Percentiles rank a stretch among this genome's conserved stretches.
phyloP scores from a whole-genome alignment of 2,113 vertebrate genomes.

The Aegotheles bennettii region DNA sequence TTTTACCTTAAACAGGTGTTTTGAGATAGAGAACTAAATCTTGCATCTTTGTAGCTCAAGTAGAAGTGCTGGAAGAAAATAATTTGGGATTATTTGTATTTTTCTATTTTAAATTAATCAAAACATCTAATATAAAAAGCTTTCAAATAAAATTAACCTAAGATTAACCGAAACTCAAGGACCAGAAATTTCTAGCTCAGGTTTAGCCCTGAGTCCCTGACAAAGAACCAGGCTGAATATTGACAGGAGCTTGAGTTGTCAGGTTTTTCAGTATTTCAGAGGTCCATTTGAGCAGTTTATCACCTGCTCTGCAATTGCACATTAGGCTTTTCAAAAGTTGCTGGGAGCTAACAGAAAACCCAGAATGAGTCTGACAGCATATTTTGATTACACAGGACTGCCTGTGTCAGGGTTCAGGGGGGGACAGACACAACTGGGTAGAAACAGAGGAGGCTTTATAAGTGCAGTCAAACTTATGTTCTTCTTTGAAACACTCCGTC shows the following conservation, averaged over 20 bases:
- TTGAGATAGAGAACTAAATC: neutral
- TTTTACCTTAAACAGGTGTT: neutral
- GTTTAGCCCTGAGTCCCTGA: neutral
- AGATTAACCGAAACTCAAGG: neutral
- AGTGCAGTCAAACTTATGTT: neutral
- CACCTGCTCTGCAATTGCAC: neutral
- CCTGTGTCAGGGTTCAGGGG: neutral
- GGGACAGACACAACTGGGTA: neutral
- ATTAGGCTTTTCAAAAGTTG: neutral
- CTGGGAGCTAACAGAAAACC: neutral
- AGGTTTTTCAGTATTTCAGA: neutral
- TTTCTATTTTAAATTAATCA: neutral
- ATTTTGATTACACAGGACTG: neutral
- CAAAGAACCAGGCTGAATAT: neutral
- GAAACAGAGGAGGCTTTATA: neutral
- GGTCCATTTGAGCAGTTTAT: neutral
- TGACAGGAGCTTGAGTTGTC: neutral
- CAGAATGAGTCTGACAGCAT: neutral
- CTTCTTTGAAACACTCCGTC: neutral
- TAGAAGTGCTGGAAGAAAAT: neutral
- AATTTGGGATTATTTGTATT: neutral
- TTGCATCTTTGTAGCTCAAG: neutral
- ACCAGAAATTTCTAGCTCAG: neutral
- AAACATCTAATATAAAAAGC: neutral
- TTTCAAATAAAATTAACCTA: neutral